Conservation (phyloP, 2,113 vertebrate species). For the Brienomyrus brachyistius region DNA sequence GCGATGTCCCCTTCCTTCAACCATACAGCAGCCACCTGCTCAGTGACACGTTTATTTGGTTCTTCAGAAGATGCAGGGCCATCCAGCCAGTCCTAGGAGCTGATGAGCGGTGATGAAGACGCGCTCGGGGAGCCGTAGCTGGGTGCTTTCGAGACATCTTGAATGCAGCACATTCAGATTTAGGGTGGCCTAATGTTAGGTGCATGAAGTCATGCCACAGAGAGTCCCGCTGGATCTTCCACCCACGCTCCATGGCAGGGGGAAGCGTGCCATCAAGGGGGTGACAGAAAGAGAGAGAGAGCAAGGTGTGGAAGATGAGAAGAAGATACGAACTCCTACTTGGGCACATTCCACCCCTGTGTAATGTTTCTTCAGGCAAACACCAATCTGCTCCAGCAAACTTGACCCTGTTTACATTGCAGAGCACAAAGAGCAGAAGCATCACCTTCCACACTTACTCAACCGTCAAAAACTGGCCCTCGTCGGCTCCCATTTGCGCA, state of each 20-base stretch:
- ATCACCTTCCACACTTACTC: not conserved
- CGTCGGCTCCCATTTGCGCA: not conserved
- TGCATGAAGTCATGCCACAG: not conserved
- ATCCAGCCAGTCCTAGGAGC: not conserved
- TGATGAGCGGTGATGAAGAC: not conserved
- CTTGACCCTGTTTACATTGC: conserved; percentile 14
- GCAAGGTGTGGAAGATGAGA: not conserved
- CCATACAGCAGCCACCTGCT: not conserved
- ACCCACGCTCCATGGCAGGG: not conserved
- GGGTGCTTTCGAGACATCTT: not conserved
- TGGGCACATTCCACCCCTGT: not conserved
- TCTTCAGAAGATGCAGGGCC: not conserved
- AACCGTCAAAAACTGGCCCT: not conserved
- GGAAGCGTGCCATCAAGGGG: not conserved
- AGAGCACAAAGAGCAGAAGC: not conserved
- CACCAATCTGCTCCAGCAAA: conserved; percentile 10
- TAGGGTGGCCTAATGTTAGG: not conserved
- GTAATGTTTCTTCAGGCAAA: conserved; percentile 13
- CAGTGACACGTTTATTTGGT: not conserved
- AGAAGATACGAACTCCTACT: not conserved
- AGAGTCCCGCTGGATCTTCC: not conserved
- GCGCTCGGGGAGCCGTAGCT: not conserved
- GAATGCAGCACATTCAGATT: not conserved
- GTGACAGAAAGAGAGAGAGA: not conserved
- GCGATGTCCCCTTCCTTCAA: not conserved